phyloP scores from a whole-genome alignment of 1,140 invertebrate species.

The Littorina saxatilis region DNA sequence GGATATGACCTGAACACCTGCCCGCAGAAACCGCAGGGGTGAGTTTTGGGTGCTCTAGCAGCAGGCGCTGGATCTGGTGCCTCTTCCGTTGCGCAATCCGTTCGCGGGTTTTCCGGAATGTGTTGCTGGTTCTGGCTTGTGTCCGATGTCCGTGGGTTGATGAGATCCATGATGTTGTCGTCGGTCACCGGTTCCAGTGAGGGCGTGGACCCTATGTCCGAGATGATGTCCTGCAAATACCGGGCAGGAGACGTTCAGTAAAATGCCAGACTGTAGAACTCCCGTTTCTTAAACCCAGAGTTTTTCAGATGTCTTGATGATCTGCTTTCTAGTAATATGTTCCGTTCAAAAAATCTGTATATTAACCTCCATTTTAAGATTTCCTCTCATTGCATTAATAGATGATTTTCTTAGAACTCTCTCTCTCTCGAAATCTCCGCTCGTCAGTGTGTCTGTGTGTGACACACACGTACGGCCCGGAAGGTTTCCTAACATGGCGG shows the following conservation, averaged over 20 bases:
- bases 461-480: too few species aligned
- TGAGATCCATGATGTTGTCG: slow-evolving; percentile 17
- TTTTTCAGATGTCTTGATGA: neutral
- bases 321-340: too few species aligned
- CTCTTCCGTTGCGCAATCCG: neutral
- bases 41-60: slow-evolving; percentile 9
- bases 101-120: neutral
- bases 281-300: neutral
- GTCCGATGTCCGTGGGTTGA: neutral
- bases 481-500: neutral
- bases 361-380: neutral
- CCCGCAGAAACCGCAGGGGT: slow-evolving; percentile 29
- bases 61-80: neutral
- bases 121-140: neutral
- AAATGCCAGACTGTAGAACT: too few species aligned
- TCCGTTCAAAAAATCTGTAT: too few species aligned
- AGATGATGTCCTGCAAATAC: slow-evolving; percentile 12
- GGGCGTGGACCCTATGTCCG: slow-evolving; percentile 23
- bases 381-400: too few species aligned
- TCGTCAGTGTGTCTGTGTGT: too few species aligned
- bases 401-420: too few species aligned
- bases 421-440: too few species aligned
- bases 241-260: neutral
- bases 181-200: slow-evolving; percentile 24
- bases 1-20: neutral